A percentile compares a stretch with the other conserved stretches of the same genome.
These are phyloP conservation scores for Drosophila neonasuta DNA, from an alignment of 2,888 invertebrate species.

Conservation along the genomic window DNA sequence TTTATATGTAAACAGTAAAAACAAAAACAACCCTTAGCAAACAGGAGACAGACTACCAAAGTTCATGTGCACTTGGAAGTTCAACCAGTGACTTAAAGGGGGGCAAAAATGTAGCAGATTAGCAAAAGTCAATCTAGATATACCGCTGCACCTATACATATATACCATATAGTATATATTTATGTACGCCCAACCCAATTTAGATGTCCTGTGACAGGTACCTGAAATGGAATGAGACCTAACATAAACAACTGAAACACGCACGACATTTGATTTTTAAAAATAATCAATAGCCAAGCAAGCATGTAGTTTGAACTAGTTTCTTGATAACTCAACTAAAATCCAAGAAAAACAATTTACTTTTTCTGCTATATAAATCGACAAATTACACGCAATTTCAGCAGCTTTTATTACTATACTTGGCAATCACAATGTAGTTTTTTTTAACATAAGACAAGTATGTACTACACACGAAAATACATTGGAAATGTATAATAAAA, in stretches of 20 bases:
- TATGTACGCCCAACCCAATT: conserved; percentile 30
- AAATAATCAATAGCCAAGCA: conserved; percentile 62
- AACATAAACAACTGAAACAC: conserved; percentile 53
- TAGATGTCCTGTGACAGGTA: conserved; percentile 31
- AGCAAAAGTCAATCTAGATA: conserved; percentile 52
- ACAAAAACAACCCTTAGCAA: conserved; percentile 63
- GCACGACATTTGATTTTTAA: conserved; percentile 53
- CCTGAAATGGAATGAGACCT: conserved; percentile 5
- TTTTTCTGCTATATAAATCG: conserved; percentile 27
- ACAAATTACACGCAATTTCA: conserved; percentile 43
- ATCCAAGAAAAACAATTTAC: conserved; percentile 19
- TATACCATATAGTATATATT: background rate
- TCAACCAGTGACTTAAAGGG: conserved; percentile 47
- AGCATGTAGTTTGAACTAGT: conserved; percentile 51
- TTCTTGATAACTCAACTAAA: conserved; percentile 39
- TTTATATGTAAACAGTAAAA: conserved; percentile 45
- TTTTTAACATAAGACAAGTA: conserved; percentile 17
- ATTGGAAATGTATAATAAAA: conserved; percentile 8
- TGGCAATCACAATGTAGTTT: conserved; percentile 24
- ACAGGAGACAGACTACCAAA: conserved; percentile 44
- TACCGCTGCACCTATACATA: background rate
- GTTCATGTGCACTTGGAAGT: conserved; percentile 67
- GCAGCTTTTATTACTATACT: conserved; percentile 22
- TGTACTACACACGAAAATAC: conserved; percentile 24
- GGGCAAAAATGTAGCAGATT: conserved; percentile 44